Evolutionary conservation across 2,888 invertebrate species (phyloP).

Genomic region (Aporophyla nigra): DNA sequence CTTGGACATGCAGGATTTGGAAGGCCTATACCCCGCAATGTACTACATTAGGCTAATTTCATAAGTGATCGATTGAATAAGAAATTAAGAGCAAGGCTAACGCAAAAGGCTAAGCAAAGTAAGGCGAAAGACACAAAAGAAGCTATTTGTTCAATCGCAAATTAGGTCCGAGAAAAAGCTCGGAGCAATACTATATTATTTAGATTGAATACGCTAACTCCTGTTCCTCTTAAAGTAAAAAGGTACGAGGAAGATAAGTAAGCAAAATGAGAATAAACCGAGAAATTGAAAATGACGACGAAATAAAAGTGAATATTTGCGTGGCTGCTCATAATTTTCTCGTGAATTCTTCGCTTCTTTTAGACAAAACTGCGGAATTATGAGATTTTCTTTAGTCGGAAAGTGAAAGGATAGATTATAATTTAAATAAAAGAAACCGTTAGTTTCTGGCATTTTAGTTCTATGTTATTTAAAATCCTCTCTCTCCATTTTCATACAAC

Average conservation of each 20-base stretch:
- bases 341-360: slow-evolving; percentile 35
- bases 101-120: background rate
- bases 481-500: background rate
- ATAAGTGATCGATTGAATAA: background rate
- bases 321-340: slow-evolving; percentile 46
- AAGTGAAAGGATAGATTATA: slow-evolving; percentile 31
- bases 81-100: background rate
- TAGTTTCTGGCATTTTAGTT: background rate
- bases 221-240: slow-evolving; percentile 6
- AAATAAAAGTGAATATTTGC: slow-evolving; percentile 58
- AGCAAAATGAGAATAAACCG: slow-evolving; percentile 30
- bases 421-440: slow-evolving; percentile 14
- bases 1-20: background rate
- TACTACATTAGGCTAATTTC: background rate
- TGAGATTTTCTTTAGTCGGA: slow-evolving; percentile 28
- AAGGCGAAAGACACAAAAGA: background rate
- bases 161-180: background rate
- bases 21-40: background rate
- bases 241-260: slow-evolving; percentile 25
- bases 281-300: slow-evolving; percentile 43
- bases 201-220: slow-evolving; percentile 37
- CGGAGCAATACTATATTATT: slow-evolving; percentile 35
- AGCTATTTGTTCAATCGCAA: slow-evolving; percentile 3
- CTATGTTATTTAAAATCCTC: background rate
- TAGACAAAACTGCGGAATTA: slow-evolving; percentile 35